These are phyloP conservation scores for Chymomyza amoena DNA, from an alignment of 2,888 invertebrate species.

Conservation along the genomic window DNA sequence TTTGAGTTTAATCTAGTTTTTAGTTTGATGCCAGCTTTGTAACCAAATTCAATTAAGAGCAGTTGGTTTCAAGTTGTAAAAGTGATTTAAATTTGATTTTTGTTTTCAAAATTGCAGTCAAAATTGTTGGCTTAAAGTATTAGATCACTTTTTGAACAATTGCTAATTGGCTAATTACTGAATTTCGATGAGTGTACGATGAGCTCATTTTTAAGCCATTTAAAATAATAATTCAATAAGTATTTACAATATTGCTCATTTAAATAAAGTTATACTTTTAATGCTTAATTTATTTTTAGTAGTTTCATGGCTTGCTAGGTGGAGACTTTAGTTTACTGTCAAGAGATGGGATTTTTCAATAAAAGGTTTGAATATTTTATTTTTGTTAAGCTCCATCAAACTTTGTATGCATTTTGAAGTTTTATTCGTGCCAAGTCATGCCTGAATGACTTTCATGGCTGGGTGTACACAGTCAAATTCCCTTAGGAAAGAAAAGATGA, in stretches of 20 bases:
- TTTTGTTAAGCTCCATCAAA: too few species aligned
- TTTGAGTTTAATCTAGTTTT: too few species aligned
- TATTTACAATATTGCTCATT: neutral
- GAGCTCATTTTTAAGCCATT: neutral
- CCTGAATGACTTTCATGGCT: too few species aligned
- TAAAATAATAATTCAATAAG: neutral
- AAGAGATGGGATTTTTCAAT: too few species aligned
- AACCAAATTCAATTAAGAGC: too few species aligned
- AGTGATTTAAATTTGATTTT: neutral
- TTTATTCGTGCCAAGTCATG: too few species aligned
- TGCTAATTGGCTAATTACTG: neutral
- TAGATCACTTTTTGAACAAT: neutral
- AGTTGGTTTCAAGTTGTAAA: neutral
- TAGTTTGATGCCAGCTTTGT: too few species aligned
- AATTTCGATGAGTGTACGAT: neutral
- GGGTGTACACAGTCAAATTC: too few species aligned
- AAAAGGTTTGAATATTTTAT: too few species aligned
- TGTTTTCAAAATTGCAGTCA: neutral
- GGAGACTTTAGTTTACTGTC: too few species aligned
- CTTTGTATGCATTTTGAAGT: too few species aligned
- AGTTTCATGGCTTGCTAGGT: constrained; percentile 16
- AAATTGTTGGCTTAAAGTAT: neutral
- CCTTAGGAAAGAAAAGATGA: too few species aligned
- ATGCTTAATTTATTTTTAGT: constrained; percentile 36
- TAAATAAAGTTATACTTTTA: constrained; percentile 20